Percentiles rank a stretch among this genome's conserved stretches.
These are phyloP conservation scores for Pomacea canaliculata DNA, from an alignment of 2,888 invertebrate species.

Conservation along the genomic window DNA sequence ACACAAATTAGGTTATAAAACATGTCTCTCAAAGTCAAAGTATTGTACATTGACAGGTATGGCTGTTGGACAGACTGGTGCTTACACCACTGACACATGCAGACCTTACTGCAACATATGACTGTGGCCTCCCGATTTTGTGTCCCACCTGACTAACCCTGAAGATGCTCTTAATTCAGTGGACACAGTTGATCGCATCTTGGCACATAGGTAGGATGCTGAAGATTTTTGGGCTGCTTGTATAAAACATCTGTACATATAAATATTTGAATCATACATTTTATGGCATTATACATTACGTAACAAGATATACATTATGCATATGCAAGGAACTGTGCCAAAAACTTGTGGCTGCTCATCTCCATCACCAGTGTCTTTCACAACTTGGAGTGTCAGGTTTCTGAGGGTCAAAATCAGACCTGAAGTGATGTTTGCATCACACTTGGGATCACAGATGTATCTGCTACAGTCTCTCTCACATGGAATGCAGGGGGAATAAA, in stretches of 20 bases:
- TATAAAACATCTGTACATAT: no score
- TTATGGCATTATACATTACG: no score
- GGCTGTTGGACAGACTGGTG: constrained; percentile 39
- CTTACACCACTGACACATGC: constrained; percentile 33
- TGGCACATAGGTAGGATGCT: constrained; percentile 36
- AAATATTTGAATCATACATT: no score
- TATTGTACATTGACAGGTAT: constrained; percentile 35
- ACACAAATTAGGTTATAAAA: no score
- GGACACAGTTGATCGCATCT: constrained; percentile 39
- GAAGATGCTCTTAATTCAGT: constrained; percentile 24
- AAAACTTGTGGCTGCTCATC: background rate
- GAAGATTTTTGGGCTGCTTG: background rate
- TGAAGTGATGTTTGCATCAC: background rate
- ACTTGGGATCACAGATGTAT: background rate
- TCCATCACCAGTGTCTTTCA: background rate
- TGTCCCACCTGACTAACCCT: constrained; percentile 47
- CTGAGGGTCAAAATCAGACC: background rate
- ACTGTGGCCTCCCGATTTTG: constrained; percentile 45
- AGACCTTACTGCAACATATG: constrained; percentile 37
- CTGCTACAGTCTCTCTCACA: background rate
- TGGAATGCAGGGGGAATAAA: background rate
- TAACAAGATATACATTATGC: no score
- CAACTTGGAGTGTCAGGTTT: background rate
- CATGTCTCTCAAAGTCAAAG: no score
- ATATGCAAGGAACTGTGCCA: no score